Evolutionary conservation across 2,113 vertebrate species (phyloP).

Genomic region (Chloropsis cyanopogon): DNA sequence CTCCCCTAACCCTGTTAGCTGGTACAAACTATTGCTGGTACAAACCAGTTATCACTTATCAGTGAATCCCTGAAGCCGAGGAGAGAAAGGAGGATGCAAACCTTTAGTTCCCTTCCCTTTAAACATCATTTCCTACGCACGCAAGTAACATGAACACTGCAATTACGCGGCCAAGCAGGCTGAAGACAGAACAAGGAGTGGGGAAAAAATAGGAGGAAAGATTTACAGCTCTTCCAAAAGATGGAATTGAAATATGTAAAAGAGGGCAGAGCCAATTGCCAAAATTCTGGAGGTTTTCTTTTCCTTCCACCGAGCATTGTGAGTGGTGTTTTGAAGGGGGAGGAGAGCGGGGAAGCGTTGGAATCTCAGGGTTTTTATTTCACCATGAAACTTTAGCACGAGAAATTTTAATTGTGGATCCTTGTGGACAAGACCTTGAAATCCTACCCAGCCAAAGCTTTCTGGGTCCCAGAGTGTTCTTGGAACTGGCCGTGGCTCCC

Average conservation of each 20-base stretch:
- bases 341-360: background rate
- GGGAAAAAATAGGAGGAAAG: background rate
- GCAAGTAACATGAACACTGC: background rate
- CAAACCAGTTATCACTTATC: background rate
- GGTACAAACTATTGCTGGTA: rapidly evolving
- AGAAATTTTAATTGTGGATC: slow-evolving; percentile 74
- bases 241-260: slow-evolving; percentile 35
- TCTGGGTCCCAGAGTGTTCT: slow-evolving; percentile 31
- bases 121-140: background rate
- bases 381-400: slow-evolving; percentile 66
- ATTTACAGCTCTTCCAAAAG: slow-evolving; percentile 34
- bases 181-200: background rate
- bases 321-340: background rate
- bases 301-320: slow-evolving; percentile 15
- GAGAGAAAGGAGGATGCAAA: background rate
- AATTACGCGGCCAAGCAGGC: background rate
- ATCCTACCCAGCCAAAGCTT: slow-evolving; percentile 48
- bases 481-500: slow-evolving; percentile 55
- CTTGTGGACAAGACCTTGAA: slow-evolving; percentile 71
- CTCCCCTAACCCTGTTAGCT: background rate
- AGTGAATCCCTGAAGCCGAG: background rate
- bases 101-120: background rate
- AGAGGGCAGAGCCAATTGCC: slow-evolving; percentile 4
- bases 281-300: slow-evolving; percentile 57
- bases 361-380: slow-evolving; percentile 65